A percentile compares a stretch with the other conserved stretches of the same genome.
These are phyloP conservation scores for Aphis craccivora DNA, from an alignment of 1,140 invertebrate species.

Conservation along the genomic window DNA sequence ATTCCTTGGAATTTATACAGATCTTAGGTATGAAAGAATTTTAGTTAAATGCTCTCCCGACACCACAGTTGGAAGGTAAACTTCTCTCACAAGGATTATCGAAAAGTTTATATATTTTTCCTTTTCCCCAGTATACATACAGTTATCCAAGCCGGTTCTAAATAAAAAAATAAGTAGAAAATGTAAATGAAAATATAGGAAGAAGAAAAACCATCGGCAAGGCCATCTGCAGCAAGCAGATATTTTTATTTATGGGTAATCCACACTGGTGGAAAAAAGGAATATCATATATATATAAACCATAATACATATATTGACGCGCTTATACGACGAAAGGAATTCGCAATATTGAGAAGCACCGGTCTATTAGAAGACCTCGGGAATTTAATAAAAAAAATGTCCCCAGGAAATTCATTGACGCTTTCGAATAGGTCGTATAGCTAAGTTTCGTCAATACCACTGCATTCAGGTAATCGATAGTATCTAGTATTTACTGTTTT, in stretches of 20 bases:
- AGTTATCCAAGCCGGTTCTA: too few relatives aligned
- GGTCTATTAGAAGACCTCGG: conserved; percentile 7
- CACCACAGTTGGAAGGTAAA: not conserved
- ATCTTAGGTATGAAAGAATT: conserved; percentile 28
- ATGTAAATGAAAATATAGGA: not conserved
- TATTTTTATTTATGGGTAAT: not conserved
- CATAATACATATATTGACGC: not conserved
- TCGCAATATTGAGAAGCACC: conserved; percentile 30
- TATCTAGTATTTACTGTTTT: not conserved
- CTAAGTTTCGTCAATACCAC: not conserved
- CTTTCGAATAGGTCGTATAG: conserved; percentile 1
- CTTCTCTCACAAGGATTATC: conserved; percentile 42
- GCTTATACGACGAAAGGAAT: conserved; percentile 3
- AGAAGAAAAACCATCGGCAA: not conserved
- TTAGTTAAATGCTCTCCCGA: not conserved
- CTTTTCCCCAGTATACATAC: too few relatives aligned
- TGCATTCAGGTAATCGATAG: not conserved
- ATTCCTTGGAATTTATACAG: conserved; percentile 5
- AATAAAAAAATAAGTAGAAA: not conserved
- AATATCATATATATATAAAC: not conserved
- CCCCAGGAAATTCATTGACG: not conserved
- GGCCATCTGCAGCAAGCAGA: not conserved
- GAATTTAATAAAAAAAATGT: conserved; percentile 53
- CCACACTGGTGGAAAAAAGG: not conserved
- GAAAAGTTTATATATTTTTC: conserved; percentile 16